Evolutionary conservation across 1,140 invertebrate genomes (phyloP), one percentile per base, ranked within the genome.

Genomic region (Cotesia glomerata): DNA sequence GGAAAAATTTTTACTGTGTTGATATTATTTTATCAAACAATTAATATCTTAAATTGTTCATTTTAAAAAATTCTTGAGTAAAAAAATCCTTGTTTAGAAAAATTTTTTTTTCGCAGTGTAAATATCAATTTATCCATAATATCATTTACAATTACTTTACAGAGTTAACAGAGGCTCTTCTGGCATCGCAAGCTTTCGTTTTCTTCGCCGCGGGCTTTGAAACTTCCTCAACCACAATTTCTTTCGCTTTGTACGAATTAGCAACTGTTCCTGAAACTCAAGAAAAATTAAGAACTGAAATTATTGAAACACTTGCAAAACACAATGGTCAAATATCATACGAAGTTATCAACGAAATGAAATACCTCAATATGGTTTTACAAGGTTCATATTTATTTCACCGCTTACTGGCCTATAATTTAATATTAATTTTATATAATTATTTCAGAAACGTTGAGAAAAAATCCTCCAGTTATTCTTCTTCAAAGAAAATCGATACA

Each of bases 391-490:
- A 39, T 39, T 39, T 5, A 39, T 39, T 8, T 39, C 1, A 8
- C 36, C 1, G 7, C 36, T 39, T 5, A 39, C 3, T 39, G 3
- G 0, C 5, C 5, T 39, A 54, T 5, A 54, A 54, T 54, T 54
- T 0, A 54, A 54, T 2, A 8, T 16, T 54, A 14, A 13, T 5
- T 54, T n/a, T 14, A 39, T 39, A 13, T 9, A 14, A 54, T 54
- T 54, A 13, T 54, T 16, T 16, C 83, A 86, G 90, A 91, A 82
- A 85, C 85, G 0, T 73, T 90, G 3, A 79, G 90, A 35, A 85
- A 89, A 75, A 87, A 90, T 79, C 85, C 88, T 35, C 81, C 88
- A 1, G 85, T 87, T 16, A 80, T 84, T 0, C 86, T 82, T 74
- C 71, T 90, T 26, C 82, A 84, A 56, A 79, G 89, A 4, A 77